These are phyloP conservation scores for Anarrhichthys ocellatus DNA, from an alignment of 2,113 vertebrate species.

Conservation along the genomic window DNA sequence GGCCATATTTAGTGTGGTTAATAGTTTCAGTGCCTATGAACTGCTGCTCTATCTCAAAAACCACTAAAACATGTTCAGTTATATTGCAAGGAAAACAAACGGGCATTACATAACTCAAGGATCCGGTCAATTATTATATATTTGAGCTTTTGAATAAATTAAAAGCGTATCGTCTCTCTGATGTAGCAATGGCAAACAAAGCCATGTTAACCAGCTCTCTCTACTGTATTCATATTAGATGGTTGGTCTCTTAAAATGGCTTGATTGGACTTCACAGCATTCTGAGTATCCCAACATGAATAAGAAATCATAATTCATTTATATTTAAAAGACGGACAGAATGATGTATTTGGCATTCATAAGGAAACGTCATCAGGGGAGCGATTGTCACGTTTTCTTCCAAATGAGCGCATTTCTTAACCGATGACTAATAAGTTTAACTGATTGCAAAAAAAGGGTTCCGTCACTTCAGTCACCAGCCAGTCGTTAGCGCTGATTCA, in stretches of 20 bases:
- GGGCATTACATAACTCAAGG: background rate
- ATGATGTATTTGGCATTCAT: background rate
- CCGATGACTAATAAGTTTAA: background rate
- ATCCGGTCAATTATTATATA: background rate
- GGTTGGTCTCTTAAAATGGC: too few relatives aligned
- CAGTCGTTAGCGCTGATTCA: background rate
- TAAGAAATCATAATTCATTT: too few relatives aligned
- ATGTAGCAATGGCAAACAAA: too few relatives aligned
- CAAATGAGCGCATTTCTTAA: background rate
- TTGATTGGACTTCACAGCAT: background rate
- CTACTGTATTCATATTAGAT: background rate
- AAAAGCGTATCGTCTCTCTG: too few relatives aligned
- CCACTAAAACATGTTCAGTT: background rate
- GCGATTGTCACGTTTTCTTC: background rate
- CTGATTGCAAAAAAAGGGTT: background rate
- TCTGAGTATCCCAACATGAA: background rate
- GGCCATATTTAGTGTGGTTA: background rate
- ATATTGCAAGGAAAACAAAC: background rate
- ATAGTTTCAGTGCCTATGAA: background rate
- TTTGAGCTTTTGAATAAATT: too few relatives aligned
- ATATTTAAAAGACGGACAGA: background rate
- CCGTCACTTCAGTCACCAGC: background rate
- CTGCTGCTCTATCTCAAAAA: background rate
- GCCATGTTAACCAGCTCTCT: background rate
- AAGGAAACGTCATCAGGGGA: background rate